A percentile compares a stretch with the other conserved stretches of the same genome.
Conservation (phyloP, 2,113 vertebrate species). For the human (Homo sapiens) region DNA sequence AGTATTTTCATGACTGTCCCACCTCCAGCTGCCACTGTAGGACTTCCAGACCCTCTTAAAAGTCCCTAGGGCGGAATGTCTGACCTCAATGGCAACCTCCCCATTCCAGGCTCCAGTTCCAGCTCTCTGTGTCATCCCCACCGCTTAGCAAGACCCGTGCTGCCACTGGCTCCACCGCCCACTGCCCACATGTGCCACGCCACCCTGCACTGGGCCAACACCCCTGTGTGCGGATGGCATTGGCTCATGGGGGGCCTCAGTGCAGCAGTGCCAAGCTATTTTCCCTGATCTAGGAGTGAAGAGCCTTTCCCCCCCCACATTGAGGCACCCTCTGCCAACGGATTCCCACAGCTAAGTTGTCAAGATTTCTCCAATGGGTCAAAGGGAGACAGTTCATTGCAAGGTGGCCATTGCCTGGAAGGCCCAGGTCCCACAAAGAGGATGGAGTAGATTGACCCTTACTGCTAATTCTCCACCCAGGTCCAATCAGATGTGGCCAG, state of each 20-base stretch:
- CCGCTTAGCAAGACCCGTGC: not conserved
- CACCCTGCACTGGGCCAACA: fast-evolving
- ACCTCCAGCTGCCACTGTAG: not conserved
- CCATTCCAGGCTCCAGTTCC: not conserved
- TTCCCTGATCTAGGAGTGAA: no score
- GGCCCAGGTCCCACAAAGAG: not conserved
- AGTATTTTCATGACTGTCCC: not conserved
- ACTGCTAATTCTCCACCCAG: not conserved
- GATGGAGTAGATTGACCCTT: not conserved
- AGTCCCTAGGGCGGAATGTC: not conserved
- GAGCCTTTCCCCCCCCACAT: not conserved
- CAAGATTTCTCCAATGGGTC: not conserved
- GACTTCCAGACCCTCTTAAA: not conserved
- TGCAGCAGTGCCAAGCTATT: fast-evolving
- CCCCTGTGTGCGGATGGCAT: fast-evolving
- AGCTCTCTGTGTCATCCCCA: not conserved
- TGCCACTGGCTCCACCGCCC: fast-evolving
- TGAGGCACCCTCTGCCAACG: not conserved
- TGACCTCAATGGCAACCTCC: not conserved
- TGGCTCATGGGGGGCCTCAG: not conserved
- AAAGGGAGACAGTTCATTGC: not conserved
- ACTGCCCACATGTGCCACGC: not conserved
- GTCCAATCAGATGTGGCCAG: not conserved
- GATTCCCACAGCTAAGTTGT: not conserved
- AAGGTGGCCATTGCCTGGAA: not conserved